phyloP scores from a whole-genome alignment of 2,797 vertebrate species.

The Carduelis carduelis region DNA sequence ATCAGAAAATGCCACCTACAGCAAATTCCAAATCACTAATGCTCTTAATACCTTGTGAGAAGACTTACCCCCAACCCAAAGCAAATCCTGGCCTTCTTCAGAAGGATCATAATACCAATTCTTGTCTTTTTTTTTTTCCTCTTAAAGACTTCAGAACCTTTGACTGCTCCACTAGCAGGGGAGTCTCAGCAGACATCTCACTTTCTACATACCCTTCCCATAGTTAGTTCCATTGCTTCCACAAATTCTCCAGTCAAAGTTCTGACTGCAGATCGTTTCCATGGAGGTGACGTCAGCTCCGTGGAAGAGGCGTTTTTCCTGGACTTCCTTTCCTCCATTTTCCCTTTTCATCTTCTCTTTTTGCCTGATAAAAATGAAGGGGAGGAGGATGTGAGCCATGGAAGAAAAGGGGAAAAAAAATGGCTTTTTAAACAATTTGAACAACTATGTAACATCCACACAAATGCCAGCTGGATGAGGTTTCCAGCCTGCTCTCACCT shows the following conservation, averaged over 20 bases:
- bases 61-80: not conserved
- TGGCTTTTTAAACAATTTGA: not conserved
- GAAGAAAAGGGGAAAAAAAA: not conserved
- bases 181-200: not conserved
- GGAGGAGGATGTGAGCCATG: not conserved
- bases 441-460: not conserved
- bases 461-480: not conserved
- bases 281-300: conserved; percentile 60
- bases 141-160: not conserved
- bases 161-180: not conserved
- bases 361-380: conserved; percentile 75
- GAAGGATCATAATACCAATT: not conserved
- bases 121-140: not conserved
- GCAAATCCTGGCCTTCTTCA: not conserved
- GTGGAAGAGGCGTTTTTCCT: conserved; percentile 82
- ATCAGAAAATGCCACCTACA: not conserved
- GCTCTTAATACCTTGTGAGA: not conserved
- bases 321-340: conserved; percentile 63
- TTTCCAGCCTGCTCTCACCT: not conserved
- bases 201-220: conserved; percentile 81
- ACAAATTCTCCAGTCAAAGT: conserved; percentile 87
- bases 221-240: conserved; percentile 76
- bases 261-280: conserved; percentile 78
- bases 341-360: conserved; percentile 80
- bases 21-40: not conserved